A percentile compares a stretch with the other conserved stretches of the same genome.
phyloP scores from a whole-genome alignment of 2,888 invertebrate species.

The Chymomyza procnemis region DNA sequence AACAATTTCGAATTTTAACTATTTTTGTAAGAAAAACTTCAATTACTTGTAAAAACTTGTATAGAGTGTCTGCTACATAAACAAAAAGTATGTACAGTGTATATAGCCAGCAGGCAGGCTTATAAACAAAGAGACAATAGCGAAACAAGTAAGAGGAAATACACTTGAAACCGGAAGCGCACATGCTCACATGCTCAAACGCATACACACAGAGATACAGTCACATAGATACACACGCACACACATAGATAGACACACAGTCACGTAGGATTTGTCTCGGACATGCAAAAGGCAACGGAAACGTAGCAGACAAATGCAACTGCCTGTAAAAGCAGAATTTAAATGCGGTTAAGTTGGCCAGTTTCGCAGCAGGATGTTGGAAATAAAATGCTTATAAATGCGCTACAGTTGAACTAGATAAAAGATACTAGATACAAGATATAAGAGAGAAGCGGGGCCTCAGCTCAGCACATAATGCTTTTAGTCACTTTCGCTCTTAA shows the following conservation, averaged over 20 bases:
- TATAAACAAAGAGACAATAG: slow-evolving; percentile 17
- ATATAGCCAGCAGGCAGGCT: not conserved
- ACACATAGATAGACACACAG: not conserved
- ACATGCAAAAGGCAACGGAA: not conserved
- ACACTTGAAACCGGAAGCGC: slow-evolving; percentile 19
- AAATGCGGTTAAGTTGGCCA: not conserved
- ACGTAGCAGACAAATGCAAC: slow-evolving; percentile 1
- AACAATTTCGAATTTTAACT: not conserved
- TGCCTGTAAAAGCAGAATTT: not conserved
- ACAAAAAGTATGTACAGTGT: not conserved
- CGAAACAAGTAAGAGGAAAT: not conserved
- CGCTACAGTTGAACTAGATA: slow-evolving; percentile 13
- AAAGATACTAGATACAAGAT: slow-evolving; percentile 1
- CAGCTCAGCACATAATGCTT: not conserved
- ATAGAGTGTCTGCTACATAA: too few species aligned
- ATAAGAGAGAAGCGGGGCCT: slow-evolving; percentile 9
- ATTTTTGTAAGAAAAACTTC: not conserved
- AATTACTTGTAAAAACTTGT: slow-evolving; percentile 24
- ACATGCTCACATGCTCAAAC: not conserved
- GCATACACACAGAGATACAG: too few species aligned
- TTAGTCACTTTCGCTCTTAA: not conserved
- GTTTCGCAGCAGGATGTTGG: not conserved
- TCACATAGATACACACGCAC: not conserved
- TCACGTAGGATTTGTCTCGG: not conserved
- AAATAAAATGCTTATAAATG: not conserved